These are phyloP conservation scores for Catonia carolina DNA, from an alignment of 2,888 invertebrate species.

Conservation along the genomic window DNA sequence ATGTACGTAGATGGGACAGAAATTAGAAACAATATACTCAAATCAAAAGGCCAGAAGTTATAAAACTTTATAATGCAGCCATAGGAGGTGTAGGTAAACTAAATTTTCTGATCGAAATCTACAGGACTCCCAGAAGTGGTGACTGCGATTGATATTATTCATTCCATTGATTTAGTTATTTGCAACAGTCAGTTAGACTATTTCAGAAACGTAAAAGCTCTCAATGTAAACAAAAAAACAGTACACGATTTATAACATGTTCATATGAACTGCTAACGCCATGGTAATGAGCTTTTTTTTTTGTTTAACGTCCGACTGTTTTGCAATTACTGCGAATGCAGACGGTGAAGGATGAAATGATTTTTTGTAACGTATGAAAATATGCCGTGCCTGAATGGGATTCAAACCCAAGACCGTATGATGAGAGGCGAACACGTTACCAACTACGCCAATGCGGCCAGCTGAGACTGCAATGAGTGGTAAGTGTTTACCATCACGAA, in stretches of 20 bases:
- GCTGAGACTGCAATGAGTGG: too few relatives aligned
- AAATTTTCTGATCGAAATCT: neutral
- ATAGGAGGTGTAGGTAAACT: neutral
- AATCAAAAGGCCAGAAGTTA: constrained; percentile 28
- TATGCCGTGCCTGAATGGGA: too few relatives aligned
- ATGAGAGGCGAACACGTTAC: too few relatives aligned
- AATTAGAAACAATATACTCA: constrained; percentile 23
- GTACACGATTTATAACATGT: constrained; percentile 5
- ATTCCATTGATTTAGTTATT: constrained; percentile 1
- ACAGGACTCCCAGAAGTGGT: neutral
- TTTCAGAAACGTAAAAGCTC: neutral
- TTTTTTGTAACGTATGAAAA: too few relatives aligned
- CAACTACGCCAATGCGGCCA: too few relatives aligned
- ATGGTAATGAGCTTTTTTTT: too few relatives aligned
- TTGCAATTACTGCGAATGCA: too few relatives aligned
- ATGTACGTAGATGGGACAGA: constrained; percentile 27
- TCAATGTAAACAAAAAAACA: neutral
- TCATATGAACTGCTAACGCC: constrained; percentile 2
- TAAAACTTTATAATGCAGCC: constrained; percentile 28
- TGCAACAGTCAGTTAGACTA: neutral
- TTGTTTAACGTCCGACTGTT: too few relatives aligned
- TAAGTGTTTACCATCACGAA: neutral
- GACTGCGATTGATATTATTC: neutral
- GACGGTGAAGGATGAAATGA: too few relatives aligned
- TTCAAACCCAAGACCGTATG: too few relatives aligned